A percentile compares a stretch with the other conserved stretches of the same genome.
phyloP scores from a whole-genome alignment of 2,888 invertebrate genomes.

The Omphaloscelis lunosa region DNA sequence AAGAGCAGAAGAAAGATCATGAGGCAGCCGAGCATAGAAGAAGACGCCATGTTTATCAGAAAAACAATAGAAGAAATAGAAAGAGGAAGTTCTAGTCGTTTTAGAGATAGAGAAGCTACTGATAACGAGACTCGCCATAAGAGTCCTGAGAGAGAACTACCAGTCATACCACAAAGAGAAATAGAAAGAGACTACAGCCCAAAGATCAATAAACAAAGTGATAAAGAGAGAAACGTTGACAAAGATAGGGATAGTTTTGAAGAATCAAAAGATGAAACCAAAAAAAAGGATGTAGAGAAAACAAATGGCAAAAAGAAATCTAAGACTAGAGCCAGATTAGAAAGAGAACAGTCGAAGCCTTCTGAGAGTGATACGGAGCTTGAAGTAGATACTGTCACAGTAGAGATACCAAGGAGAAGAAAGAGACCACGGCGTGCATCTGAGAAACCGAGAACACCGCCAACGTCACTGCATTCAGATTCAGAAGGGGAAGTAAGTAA shows the following conservation, averaged over 20 bases:
- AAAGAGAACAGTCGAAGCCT: conserved; percentile 88
- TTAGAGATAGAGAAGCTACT: conserved; percentile 70
- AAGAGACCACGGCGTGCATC: conserved; percentile 85
- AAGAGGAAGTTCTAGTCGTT: conserved; percentile 83
- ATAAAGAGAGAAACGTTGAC: conserved; percentile 66
- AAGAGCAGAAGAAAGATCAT: conserved; percentile 77
- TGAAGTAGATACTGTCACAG: conserved; percentile 88
- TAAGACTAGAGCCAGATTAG: conserved; percentile 86
- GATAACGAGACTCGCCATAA: conserved; percentile 65
- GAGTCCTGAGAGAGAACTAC: conserved; percentile 63
- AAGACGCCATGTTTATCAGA: conserved; percentile 87
- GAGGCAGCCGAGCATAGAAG: conserved; percentile 87
- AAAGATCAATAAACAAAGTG: conserved; percentile 72
- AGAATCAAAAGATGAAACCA: conserved; percentile 80
- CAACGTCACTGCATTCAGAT: conserved; percentile 85
- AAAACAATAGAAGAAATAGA: conserved; percentile 89
- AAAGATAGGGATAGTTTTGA: conserved; percentile 75
- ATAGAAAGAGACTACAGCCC: conserved; percentile 73
- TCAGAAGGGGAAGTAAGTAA: conserved; percentile 86
- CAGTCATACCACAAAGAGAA: conserved; percentile 69
- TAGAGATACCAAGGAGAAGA: conserved; percentile 87
- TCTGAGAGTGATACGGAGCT: conserved; percentile 88
- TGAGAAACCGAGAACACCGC: conserved; percentile 87
- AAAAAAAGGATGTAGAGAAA: conserved; percentile 83
- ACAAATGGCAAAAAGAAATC: conserved; percentile 86